Evolutionary conservation across 2,113 vertebrate species (phyloP).

Genomic region (Gymnocephalus cernua): DNA sequence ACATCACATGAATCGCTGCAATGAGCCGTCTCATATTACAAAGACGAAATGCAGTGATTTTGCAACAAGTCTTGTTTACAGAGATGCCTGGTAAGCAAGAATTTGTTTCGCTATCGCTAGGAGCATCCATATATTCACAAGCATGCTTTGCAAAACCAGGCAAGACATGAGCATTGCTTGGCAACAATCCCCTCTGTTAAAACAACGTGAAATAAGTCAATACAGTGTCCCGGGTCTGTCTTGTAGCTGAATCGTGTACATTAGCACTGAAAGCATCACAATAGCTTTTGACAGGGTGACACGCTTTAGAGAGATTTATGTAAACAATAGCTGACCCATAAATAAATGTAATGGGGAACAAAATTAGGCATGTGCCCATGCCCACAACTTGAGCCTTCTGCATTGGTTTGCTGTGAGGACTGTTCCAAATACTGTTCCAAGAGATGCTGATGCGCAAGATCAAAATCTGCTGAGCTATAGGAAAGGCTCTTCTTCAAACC

Average conservation of each 20-base stretch:
- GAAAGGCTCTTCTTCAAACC: slow-evolving; percentile 53
- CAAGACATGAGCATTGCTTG: not conserved
- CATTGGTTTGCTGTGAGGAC: slow-evolving; percentile 30
- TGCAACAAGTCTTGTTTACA: slow-evolving; percentile 44
- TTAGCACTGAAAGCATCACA: slow-evolving; percentile 14
- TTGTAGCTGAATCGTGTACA: slow-evolving; percentile 28
- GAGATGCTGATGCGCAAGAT: slow-evolving; percentile 66
- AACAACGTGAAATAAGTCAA: slow-evolving; percentile 33
- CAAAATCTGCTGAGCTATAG: slow-evolving; percentile 66
- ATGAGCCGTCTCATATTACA: slow-evolving; percentile 33
- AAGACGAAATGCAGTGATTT: slow-evolving; percentile 41
- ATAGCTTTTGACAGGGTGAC: slow-evolving; percentile 39
- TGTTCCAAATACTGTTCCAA: slow-evolving; percentile 52
- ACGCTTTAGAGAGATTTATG: slow-evolving; percentile 42
- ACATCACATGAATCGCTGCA: slow-evolving; percentile 48
- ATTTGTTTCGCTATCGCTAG: slow-evolving; percentile 28
- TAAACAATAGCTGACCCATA: slow-evolving; percentile 38
- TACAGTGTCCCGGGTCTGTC: slow-evolving; percentile 1
- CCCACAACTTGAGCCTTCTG: slow-evolving; percentile 10
- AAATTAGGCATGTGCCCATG: slow-evolving; percentile 12
- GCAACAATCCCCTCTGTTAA: slow-evolving; percentile 40
- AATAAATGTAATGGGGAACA: slow-evolving; percentile 28
- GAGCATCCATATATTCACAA: slow-evolving; percentile 46
- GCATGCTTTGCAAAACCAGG: slow-evolving; percentile 30
- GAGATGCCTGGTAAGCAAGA: slow-evolving; percentile 44